Percentiles rank a stretch among this genome's conserved stretches.
Evolutionary conservation across 2,888 invertebrate species (phyloP).

Genomic region (Dendrolimus houi): DNA sequence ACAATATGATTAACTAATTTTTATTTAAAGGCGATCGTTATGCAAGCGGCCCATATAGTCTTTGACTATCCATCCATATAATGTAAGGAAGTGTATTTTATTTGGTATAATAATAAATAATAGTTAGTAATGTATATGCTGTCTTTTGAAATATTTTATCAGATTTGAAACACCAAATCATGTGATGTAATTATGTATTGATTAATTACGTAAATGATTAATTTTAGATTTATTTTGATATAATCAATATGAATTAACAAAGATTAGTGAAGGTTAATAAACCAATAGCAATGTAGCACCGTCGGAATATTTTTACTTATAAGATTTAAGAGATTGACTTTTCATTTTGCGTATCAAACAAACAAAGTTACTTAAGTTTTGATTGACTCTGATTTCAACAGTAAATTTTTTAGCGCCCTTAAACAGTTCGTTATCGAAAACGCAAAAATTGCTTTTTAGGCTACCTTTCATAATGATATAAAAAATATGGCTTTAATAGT

Average conservation of each 20-base stretch:
- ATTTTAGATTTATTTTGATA: background rate
- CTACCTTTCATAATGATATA: background rate
- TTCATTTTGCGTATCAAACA: too few species aligned
- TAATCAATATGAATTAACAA: background rate
- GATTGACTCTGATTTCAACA: background rate
- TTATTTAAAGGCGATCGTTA: too few species aligned
- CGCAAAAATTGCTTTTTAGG: too few species aligned
- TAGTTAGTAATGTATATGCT: too few species aligned
- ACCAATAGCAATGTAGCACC: background rate
- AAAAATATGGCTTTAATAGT: background rate
- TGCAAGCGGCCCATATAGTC: too few species aligned
- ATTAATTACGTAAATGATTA: slow-evolving; percentile 5
- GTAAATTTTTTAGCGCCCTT: background rate
- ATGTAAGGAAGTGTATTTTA: too few species aligned
- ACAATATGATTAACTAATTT: too few species aligned
- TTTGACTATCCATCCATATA: too few species aligned
- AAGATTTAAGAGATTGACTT: background rate
- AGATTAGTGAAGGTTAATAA: background rate
- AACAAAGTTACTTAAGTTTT: too few species aligned
- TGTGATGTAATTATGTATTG: slow-evolving; percentile 8
- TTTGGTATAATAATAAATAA: too few species aligned
- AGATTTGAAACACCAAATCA: slow-evolving; percentile 6
- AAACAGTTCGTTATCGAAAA: too few species aligned
- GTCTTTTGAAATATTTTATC: slow-evolving; percentile 4
- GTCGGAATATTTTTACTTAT: background rate